Conservation (phyloP, 2,888 invertebrate genomes). For the Alloplasta piceator region DNA sequence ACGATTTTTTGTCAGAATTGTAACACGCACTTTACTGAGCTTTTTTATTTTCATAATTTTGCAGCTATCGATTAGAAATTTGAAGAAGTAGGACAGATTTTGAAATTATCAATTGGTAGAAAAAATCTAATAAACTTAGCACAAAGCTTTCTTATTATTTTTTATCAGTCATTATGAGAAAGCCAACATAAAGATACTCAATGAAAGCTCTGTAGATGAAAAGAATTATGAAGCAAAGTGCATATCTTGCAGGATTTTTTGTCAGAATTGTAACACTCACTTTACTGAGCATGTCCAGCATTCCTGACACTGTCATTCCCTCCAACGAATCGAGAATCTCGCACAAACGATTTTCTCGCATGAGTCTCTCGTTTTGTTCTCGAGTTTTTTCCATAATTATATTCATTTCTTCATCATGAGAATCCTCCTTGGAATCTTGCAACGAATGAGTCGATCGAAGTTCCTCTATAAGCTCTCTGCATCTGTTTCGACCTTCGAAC, state of each 20-base stretch:
- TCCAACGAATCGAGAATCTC: slow-evolving; percentile 89
- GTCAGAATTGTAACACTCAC: too few relatives aligned
- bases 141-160: too few relatives aligned
- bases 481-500: slow-evolving; percentile 88
- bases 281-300: slow-evolving; percentile 88
- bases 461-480: slow-evolving; percentile 89
- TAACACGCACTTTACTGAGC: slow-evolving; percentile 84
- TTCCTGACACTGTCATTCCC: slow-evolving; percentile 89
- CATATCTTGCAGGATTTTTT: too few relatives aligned
- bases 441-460: slow-evolving; percentile 88
- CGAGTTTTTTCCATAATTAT: slow-evolving; percentile 61
- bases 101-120: background rate
- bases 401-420: slow-evolving; percentile 75
- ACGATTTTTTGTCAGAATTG: too few relatives aligned
- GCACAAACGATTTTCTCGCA: slow-evolving; percentile 85
- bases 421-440: slow-evolving; percentile 84
- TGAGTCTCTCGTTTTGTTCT: slow-evolving; percentile 62
- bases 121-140: background rate
- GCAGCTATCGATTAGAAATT: too few relatives aligned
- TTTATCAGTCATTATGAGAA: too few relatives aligned
- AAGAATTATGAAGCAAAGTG: too few relatives aligned
- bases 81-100: too few relatives aligned
- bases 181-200: too few relatives aligned
- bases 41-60: slow-evolving; percentile 3
- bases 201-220: too few relatives aligned